Base-by-base conservation (phyloP, 2,113 vertebrate genomes). In the Piprites chloris region DNA sequence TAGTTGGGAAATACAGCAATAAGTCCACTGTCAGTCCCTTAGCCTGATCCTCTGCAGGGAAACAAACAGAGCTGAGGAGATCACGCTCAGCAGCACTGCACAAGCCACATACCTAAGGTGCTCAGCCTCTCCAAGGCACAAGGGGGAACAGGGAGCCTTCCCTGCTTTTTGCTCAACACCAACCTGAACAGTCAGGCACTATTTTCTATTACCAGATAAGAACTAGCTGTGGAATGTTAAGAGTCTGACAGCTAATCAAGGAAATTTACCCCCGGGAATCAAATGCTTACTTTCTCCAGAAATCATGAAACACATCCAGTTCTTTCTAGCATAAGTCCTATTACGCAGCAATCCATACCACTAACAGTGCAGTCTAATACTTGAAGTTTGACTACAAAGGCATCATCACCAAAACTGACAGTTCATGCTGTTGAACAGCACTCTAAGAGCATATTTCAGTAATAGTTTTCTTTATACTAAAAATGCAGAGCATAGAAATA, bases 371-470 rank as follows among this genome's bases (percentile, higher is more conserved):
- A 42, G 33, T 30, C 47, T 23, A 63, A 56, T 3, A 20, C 59
- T 46, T 46, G 18, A 76, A 88, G 23, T n/a, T 85, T 49, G n/a
- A 49, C 74, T 44, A 47, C 56, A 82, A 76, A 76, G 63, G 55
- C 32, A 76, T 26, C 75, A 28, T 9, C 0, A 0, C 7, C 46
- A 69, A 73, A 90, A 69, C 37, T 6, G 2, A 16, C 37, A 76
- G 44, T 42, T 71, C 30, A 63, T 0, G 0, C 42, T 80, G 37
- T 12, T 30, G 41, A 77, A 85, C 33, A 68, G 2, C 33, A 65
- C 18, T 9, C 23, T 53, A 47, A 62, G 9, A 76, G 32, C 5
- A 3, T 13, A 59, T 0, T 59, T 12, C 33, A 55, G 12, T 33
- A 35, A 15, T 41, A 28, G 28, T 75, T 78, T 68, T 84, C 67